These are phyloP conservation scores for Nudaria mundana DNA, from an alignment of 2,888 invertebrate species.

Conservation along the genomic window DNA sequence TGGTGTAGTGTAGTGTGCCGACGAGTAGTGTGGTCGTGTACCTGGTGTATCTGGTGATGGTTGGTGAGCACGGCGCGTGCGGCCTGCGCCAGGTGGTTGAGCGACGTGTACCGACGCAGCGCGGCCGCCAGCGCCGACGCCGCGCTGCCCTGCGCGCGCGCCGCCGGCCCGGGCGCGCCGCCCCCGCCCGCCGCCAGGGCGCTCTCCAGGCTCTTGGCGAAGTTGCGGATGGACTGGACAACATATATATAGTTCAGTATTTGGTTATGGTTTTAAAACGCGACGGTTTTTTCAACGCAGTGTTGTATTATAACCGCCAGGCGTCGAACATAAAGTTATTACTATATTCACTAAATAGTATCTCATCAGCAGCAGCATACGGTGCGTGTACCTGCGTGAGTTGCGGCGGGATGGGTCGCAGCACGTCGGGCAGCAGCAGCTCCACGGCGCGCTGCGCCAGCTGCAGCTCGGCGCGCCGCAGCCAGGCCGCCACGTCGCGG, in stretches of 20 bases:
- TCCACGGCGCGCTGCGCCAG: constrained; percentile 98
- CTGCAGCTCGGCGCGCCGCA: constrained; percentile 91
- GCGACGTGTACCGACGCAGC: constrained; percentile 95
- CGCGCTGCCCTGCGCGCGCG: constrained; percentile 90
- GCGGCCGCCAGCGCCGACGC: constrained; percentile 97
- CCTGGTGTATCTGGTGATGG: constrained; percentile 95
- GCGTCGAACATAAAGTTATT: too few species aligned
- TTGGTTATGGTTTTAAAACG: too few species aligned
- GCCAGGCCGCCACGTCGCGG: constrained; percentile 87
- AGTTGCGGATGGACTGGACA: constrained; percentile 81
- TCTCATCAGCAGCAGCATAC: too few species aligned
- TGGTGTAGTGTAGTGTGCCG: too few species aligned
- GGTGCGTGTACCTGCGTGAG: constrained; percentile 97
- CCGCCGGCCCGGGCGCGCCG: constrained; percentile 91
- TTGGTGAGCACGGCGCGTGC: constrained; percentile 98
- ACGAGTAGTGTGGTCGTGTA: too few species aligned
- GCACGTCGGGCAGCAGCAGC: constrained; percentile 97
- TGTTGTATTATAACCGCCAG: too few species aligned
- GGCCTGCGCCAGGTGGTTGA: constrained; percentile 98
- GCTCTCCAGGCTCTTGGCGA: constrained; percentile 85
- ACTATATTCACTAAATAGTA: too few species aligned
- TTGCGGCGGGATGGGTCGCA: constrained; percentile 96
- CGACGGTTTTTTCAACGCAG: too few species aligned
- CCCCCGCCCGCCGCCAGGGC: constrained; percentile 93
- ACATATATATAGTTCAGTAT: too few species aligned